Conservation (phyloP, 2,113 vertebrate species). For the Melanocharis versteri region DNA sequence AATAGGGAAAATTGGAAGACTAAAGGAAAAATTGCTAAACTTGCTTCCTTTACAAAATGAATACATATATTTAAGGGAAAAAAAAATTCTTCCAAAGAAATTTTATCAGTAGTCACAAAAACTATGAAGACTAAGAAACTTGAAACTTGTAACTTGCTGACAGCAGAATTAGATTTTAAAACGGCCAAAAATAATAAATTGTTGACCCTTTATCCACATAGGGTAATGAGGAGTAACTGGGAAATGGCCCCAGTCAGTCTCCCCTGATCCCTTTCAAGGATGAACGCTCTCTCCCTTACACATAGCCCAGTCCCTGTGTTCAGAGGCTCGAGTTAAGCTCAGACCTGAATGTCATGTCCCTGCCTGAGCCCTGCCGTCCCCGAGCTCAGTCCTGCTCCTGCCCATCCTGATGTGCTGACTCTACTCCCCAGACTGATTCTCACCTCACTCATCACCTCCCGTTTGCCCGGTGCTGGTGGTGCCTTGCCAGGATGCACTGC, state of each 20-base stretch:
- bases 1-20: neutral
- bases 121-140: neutral
- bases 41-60: neutral
- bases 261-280: neutral
- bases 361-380: neutral
- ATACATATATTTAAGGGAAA: neutral
- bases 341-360: neutral
- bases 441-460: rapidly evolving
- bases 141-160: neutral
- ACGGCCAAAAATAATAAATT: neutral
- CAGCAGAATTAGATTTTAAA: neutral
- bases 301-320: rapidly evolving
- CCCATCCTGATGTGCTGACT: neutral
- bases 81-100: neutral
- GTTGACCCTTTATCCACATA: neutral
- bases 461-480: rapidly evolving
- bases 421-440: neutral
- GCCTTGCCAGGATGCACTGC: rapidly evolving
- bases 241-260: neutral
- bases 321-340: neutral
- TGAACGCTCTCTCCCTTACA: rapidly evolving
- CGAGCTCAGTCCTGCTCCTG: neutral
- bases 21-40: neutral
- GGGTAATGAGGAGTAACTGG: neutral
- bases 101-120: neutral